These are phyloP conservation scores for Dichetophora obliterata DNA, from an alignment of 2,888 invertebrate genomes.

Conservation along the genomic window DNA sequence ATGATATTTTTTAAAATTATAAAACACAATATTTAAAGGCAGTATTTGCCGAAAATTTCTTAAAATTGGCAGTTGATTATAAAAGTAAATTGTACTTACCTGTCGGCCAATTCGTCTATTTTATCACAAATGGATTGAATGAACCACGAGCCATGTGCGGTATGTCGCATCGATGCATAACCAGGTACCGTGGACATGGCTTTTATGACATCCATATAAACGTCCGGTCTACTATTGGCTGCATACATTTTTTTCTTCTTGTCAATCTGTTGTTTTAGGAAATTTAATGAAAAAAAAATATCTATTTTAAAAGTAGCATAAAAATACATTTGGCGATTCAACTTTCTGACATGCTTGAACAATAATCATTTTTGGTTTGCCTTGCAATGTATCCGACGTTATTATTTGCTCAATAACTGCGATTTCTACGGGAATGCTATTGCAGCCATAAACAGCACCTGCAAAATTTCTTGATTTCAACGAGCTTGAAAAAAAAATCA, in stretches of 20 bases:
- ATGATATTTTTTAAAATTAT: too few relatives aligned
- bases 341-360: constrained; percentile 74
- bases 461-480: not conserved
- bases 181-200: constrained; percentile 66
- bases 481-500: not conserved
- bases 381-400: constrained; percentile 65
- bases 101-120: constrained; percentile 54
- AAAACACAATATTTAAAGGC: too few relatives aligned
- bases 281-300: not conserved
- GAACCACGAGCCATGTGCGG: constrained; percentile 65
- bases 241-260: not conserved
- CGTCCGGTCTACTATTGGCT: constrained; percentile 31
- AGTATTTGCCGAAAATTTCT: too few relatives aligned
- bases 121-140: constrained; percentile 65
- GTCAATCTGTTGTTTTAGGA: constrained; percentile 17
- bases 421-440: constrained; percentile 70
- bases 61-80: not conserved
- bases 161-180: constrained; percentile 63
- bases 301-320: not conserved
- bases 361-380: constrained; percentile 73
- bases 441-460: constrained; percentile 71
- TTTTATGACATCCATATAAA: constrained; percentile 60
- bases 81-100: constrained; percentile 49
- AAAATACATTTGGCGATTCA: constrained; percentile 31
- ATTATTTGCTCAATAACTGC: constrained; percentile 70